Evolutionary conservation across 2,113 vertebrate genomes (phyloP).

Genomic region (Bufo bufo): DNA sequence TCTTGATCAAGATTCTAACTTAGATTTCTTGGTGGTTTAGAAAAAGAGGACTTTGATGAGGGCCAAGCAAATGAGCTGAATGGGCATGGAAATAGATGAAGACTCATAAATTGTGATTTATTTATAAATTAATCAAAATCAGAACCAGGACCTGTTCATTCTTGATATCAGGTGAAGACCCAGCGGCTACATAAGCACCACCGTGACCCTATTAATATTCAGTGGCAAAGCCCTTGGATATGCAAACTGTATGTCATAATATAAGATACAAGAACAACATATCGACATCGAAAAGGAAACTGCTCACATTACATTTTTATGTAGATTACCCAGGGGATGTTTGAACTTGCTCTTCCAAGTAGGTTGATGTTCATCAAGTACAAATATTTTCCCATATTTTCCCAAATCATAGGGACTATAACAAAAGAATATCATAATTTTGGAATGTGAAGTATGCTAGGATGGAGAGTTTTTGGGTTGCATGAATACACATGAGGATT

Average conservation of each 20-base stretch:
- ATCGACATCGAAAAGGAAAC: not conserved
- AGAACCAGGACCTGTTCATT: not conserved
- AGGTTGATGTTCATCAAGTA: not conserved
- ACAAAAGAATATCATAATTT: not conserved
- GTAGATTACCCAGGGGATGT: constrained; percentile 19
- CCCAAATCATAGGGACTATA: not conserved
- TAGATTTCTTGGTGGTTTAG: too few relatives aligned
- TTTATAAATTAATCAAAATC: not conserved
- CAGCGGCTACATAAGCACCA: not conserved
- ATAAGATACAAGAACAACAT: not conserved
- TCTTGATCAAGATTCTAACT: too few relatives aligned
- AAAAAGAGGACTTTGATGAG: too few relatives aligned
- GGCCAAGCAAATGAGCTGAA: too few relatives aligned
- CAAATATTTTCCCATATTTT: not conserved
- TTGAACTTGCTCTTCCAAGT: constrained; percentile 3
- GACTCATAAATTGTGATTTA: too few relatives aligned
- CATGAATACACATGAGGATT: not conserved
- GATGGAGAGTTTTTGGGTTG: not conserved
- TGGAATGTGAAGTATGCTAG: not conserved
- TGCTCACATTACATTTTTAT: not conserved
- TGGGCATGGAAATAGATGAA: too few relatives aligned
- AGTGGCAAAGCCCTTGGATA: not conserved
- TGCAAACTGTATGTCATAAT: not conserved
- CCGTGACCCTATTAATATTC: not conserved
- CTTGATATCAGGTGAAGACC: not conserved